These are phyloP conservation scores for Andrena chrysosceles DNA, from an alignment of 2,888 invertebrate genomes.

Conservation along the genomic window DNA sequence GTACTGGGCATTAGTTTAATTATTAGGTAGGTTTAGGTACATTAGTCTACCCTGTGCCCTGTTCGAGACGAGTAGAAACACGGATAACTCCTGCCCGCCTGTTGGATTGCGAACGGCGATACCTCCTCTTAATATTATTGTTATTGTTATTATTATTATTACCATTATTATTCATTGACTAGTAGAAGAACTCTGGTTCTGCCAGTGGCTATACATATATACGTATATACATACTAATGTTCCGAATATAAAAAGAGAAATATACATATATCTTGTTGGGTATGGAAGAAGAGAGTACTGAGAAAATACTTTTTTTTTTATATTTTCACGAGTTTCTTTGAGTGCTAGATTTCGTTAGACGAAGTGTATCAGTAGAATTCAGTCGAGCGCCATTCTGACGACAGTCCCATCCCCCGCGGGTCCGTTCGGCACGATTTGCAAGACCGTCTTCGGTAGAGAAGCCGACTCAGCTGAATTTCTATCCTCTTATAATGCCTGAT, in stretches of 20 bases:
- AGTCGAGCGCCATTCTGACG: slow-evolving; percentile 48
- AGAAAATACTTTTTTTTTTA: not conserved
- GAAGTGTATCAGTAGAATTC: slow-evolving; percentile 64
- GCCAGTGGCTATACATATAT: slow-evolving; percentile 58
- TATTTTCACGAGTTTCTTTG: slow-evolving; percentile 51
- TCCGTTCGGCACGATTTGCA: not conserved
- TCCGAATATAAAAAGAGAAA: not conserved
- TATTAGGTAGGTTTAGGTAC: slow-evolving; percentile 80
- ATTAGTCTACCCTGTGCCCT: slow-evolving; percentile 77
- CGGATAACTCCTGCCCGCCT: slow-evolving; percentile 76
- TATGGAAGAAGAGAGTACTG: slow-evolving; percentile 36
- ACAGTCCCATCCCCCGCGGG: slow-evolving; percentile 3
- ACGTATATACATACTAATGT: slow-evolving; percentile 27
- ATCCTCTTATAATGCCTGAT: not conserved
- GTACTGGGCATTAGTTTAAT: slow-evolving; percentile 74
- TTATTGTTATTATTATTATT: slow-evolving; percentile 50
- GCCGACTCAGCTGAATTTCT: not conserved
- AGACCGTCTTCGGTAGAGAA: not conserved
- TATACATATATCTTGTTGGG: slow-evolving; percentile 23
- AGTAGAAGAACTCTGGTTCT: slow-evolving; percentile 67
- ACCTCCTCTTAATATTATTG: slow-evolving; percentile 73
- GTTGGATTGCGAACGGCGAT: slow-evolving; percentile 78
- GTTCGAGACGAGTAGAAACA: slow-evolving; percentile 79
- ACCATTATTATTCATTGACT: slow-evolving; percentile 52
- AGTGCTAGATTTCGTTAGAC: slow-evolving; percentile 74